A percentile compares a stretch with the other conserved stretches of the same genome.
Conservation (phyloP, 2,797 vertebrate species). For the Sitta carolinensis region DNA sequence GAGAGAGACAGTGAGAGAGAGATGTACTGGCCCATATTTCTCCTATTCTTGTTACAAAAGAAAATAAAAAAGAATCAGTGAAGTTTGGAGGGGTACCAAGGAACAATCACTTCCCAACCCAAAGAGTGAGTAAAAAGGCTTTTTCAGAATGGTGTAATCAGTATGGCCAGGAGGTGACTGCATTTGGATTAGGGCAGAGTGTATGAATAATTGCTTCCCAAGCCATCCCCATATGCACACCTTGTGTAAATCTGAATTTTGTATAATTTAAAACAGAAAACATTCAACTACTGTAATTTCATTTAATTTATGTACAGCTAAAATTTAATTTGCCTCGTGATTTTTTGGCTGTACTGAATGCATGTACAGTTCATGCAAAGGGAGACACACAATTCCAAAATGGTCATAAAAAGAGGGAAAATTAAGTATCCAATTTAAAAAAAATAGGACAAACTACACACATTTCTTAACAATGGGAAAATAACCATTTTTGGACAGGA, state of each 20-base stretch:
- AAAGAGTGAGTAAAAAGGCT: background rate
- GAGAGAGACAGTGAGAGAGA: background rate
- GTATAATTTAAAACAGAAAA: constrained; percentile 57
- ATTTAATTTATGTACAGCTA: constrained; percentile 72
- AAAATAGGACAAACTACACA: constrained; percentile 51
- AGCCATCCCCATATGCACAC: constrained; percentile 51
- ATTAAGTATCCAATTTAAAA: constrained; percentile 29
- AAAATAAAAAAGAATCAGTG: background rate
- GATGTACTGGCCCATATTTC: background rate
- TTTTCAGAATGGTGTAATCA: constrained; percentile 46
- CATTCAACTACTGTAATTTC: constrained; percentile 60
- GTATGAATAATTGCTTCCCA: constrained; percentile 48
- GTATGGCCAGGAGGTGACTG: constrained; percentile 24
- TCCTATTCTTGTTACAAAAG: background rate
- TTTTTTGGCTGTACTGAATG: constrained; percentile 60
- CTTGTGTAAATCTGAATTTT: constrained; percentile 55
- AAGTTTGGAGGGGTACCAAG: constrained; percentile 45
- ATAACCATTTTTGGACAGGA: constrained; percentile 1
- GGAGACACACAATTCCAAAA: constrained; percentile 36
- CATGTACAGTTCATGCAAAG: constrained; percentile 22
- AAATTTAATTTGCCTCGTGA: constrained; percentile 59
- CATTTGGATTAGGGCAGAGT: constrained; percentile 44
- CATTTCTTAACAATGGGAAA: constrained; percentile 29
- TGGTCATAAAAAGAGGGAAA: constrained; percentile 53
- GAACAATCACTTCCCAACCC: constrained; percentile 6